Conservation (phyloP, 2,113 vertebrate genomes). For the Ibidorhyncha struthersii region DNA sequence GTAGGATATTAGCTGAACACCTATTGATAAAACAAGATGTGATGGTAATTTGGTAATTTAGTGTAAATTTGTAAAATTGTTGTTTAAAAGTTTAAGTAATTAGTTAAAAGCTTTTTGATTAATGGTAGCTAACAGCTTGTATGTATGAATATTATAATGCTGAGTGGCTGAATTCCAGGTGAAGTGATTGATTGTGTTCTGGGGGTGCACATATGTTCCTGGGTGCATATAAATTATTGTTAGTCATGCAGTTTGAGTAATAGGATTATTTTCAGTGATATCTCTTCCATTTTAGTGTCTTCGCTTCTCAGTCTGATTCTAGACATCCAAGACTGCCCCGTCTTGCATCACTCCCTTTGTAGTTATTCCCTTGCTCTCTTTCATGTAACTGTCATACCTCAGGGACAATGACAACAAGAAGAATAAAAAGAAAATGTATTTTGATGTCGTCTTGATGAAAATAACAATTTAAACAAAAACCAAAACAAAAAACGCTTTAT, state of each 20-base stretch:
- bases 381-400: background rate
- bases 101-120: conserved; percentile 70
- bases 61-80: conserved; percentile 20
- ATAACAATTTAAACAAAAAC: background rate
- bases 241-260: conserved; percentile 42
- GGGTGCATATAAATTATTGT: conserved; percentile 64
- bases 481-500: background rate
- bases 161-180: conserved; percentile 67
- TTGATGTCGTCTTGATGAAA: background rate
- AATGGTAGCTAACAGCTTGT: conserved; percentile 66
- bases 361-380: conserved; percentile 7
- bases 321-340: background rate
- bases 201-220: conserved; percentile 65
- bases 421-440: conserved; percentile 2
- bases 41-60: background rate
- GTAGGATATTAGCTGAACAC: background rate
- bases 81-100: conserved; percentile 61
- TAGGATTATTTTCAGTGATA: conserved; percentile 46
- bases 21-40: background rate
- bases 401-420: background rate
- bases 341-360: conserved; percentile 34
- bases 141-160: conserved; percentile 25
- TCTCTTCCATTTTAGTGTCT: conserved; percentile 48
- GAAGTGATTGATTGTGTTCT: conserved; percentile 67
- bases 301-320: conserved; percentile 7